Conservation (phyloP, 2,888 invertebrate species). For the Sicus ferrugineus region DNA sequence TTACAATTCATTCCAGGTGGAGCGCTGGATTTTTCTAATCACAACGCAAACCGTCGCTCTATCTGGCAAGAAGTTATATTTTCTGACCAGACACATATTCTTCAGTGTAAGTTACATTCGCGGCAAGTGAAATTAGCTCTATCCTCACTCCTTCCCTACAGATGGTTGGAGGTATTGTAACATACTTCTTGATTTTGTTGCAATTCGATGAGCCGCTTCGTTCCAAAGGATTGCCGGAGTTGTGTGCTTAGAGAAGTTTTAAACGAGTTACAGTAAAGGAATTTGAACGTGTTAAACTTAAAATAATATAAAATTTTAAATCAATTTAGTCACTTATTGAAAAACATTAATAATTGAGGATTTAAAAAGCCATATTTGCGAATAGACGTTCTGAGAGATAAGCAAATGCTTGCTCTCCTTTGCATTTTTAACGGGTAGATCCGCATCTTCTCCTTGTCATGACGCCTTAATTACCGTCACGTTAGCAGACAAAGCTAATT, state of each 20-base stretch:
- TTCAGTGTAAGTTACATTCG: conserved; percentile 66
- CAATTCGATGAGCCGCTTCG: conserved; percentile 67
- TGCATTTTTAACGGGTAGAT: too few relatives aligned
- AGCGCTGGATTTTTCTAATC: conserved; percentile 70
- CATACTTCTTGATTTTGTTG: conserved; percentile 73
- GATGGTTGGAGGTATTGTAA: conserved; percentile 72
- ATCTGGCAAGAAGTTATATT: conserved; percentile 71
- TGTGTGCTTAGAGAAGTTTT: conserved; percentile 50
- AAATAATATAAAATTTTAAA: too few relatives aligned
- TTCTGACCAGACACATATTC: conserved; percentile 68
- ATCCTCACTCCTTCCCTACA: conserved; percentile 47
- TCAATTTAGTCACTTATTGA: too few relatives aligned
- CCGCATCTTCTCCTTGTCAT: too few relatives aligned
- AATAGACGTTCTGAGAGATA: too few relatives aligned
- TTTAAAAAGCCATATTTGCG: too few relatives aligned
- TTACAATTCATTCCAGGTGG: conserved; percentile 63
- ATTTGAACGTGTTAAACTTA: too few relatives aligned
- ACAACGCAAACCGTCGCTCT: conserved; percentile 68
- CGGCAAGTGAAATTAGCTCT: neutral
- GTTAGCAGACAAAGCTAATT: too few relatives aligned
- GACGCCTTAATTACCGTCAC: too few relatives aligned
- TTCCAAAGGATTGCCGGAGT: conserved; percentile 52
- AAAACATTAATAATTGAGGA: too few relatives aligned
- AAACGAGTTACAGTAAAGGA: neutral
- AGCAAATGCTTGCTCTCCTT: too few relatives aligned